phyloP scores from a whole-genome alignment of 37 sponge, comb jelly and placozoan genomes.

The Chondrilla cf. caribensis region DNA sequence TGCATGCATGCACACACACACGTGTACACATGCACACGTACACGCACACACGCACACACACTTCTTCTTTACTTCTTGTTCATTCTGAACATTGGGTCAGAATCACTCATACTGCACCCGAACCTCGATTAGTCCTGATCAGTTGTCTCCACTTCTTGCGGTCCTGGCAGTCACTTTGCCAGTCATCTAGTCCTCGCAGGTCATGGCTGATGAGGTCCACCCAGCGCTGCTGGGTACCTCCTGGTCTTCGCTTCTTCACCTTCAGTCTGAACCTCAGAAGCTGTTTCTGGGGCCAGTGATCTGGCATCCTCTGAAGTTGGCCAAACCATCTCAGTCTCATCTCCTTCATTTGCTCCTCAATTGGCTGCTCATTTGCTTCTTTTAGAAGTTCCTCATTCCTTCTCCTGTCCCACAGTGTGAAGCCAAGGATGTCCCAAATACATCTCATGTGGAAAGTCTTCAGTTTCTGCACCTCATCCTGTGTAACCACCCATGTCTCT shows the following conservation, averaged over 20 bases:
- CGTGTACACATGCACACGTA: neutral
- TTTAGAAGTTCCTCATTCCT: neutral
- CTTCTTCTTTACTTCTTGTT: slow-evolving; percentile 10
- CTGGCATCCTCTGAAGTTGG: neutral
- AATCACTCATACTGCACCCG: no score
- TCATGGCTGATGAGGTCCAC: neutral
- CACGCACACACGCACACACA: slow-evolving; percentile 22
- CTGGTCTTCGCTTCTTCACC: slow-evolving; percentile 1
- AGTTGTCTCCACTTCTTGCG: neutral
- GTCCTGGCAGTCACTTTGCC: neutral
- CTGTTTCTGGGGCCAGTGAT: slow-evolving; percentile 4
- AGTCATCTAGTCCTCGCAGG: neutral
- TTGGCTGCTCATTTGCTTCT: neutral
- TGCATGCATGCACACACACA: slow-evolving; percentile 17
- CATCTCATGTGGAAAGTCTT: slow-evolving; percentile 7
- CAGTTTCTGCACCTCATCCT: slow-evolving; percentile 9
- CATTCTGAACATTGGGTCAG: neutral
- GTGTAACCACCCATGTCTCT: slow-evolving; percentile 18
- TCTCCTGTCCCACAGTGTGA: neutral
- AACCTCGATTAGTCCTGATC: neutral
- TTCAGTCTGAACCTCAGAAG: slow-evolving; percentile 8
- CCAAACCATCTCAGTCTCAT: neutral
- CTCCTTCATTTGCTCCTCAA: neutral
- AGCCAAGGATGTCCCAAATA: neutral
- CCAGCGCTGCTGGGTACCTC: slow-evolving; percentile 2